phyloP scores from a whole-genome alignment of 2,888 invertebrate species.

The Dascillus cervinus region DNA sequence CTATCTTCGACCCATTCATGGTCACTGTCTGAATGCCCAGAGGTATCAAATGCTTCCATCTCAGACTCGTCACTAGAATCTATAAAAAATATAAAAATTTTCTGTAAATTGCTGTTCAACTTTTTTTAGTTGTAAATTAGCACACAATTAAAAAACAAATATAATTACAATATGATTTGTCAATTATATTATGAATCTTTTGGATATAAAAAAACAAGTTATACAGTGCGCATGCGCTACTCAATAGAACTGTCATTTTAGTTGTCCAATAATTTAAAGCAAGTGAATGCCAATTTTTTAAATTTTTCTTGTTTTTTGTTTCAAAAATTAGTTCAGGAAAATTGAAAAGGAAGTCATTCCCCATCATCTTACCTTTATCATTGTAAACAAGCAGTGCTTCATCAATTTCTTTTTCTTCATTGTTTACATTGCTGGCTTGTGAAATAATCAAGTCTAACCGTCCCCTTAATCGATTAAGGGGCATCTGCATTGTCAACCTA shows the following conservation, averaged over 20 bases:
- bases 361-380: constrained; percentile 51
- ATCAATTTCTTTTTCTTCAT: constrained; percentile 34
- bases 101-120: too few species aligned
- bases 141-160: too few species aligned
- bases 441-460: constrained; percentile 53
- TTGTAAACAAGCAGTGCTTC: constrained; percentile 48
- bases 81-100: constrained; percentile 12
- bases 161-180: too few species aligned
- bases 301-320: too few species aligned
- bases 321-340: constrained; percentile 1
- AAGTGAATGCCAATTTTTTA: constrained; percentile 3
- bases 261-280: too few species aligned
- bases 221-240: too few species aligned
- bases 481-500: constrained; percentile 45
- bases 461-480: constrained; percentile 52
- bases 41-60: constrained; percentile 31
- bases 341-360: constrained; percentile 3
- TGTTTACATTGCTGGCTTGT: constrained; percentile 41
- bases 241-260: too few species aligned
- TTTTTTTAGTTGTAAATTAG: too few species aligned
- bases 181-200: too few species aligned
- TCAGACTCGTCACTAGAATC: constrained; percentile 36
- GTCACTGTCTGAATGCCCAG: constrained; percentile 31
- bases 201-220: too few species aligned
- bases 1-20: constrained; percentile 39